These are phyloP conservation scores for Arrhamphus sclerolepis DNA, from an alignment of 2,797 vertebrate genomes.

Conservation along the genomic window DNA sequence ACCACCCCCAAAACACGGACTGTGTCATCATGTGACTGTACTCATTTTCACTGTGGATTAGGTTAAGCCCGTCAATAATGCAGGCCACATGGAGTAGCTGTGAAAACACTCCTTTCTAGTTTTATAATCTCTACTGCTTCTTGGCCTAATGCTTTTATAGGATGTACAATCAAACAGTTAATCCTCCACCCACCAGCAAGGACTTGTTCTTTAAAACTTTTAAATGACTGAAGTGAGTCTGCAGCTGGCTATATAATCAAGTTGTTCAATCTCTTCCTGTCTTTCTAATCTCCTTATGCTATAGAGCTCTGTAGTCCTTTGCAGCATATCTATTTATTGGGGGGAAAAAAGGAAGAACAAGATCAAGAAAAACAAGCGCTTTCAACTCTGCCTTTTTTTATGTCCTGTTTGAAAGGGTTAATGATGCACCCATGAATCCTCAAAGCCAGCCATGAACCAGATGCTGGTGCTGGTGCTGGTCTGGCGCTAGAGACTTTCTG, in stretches of 20 bases:
- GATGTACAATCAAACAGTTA: conserved; percentile 29
- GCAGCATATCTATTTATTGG: too few relatives aligned
- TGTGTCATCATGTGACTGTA: conserved; percentile 50
- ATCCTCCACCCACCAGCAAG: conserved; percentile 16
- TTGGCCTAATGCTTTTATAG: conserved; percentile 14
- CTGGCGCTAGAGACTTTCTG: too few relatives aligned
- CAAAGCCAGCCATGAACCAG: neutral
- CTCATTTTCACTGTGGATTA: conserved; percentile 56
- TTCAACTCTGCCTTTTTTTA: too few relatives aligned
- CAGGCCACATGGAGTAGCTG: conserved; percentile 51
- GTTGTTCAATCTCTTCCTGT: conserved; percentile 31
- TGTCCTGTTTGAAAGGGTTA: too few relatives aligned
- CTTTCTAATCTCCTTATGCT: neutral
- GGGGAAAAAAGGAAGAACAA: conserved; percentile 32
- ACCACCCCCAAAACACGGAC: conserved; percentile 34
- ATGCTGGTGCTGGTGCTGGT: too few relatives aligned
- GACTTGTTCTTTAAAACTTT: conserved; percentile 23
- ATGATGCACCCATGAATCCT: too few relatives aligned
- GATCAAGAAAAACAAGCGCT: conserved; percentile 33
- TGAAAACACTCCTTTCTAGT: conserved; percentile 56
- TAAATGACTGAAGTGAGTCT: conserved; percentile 20
- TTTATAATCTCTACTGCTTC: conserved; percentile 44
- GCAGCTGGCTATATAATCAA: conserved; percentile 31
- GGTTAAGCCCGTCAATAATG: conserved; percentile 67
- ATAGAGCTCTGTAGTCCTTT: too few relatives aligned